phyloP scores from a whole-genome alignment of 2,113 vertebrate genomes.

The Tretioscincus oriximinensis region DNA sequence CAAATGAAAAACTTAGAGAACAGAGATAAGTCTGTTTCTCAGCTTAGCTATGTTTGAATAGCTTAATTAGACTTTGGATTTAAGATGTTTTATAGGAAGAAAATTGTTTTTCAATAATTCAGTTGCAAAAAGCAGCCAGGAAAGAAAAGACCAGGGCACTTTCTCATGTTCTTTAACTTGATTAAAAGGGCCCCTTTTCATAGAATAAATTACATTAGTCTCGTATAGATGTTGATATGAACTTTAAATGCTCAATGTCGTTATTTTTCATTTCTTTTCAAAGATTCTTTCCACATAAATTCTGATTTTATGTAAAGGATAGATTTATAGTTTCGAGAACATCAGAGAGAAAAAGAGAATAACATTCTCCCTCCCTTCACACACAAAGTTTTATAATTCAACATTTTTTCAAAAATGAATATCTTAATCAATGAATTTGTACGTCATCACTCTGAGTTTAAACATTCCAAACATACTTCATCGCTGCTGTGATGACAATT shows the following conservation, averaged over 20 bases:
- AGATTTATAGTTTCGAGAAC: constrained; percentile 44
- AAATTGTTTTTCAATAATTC: constrained; percentile 50
- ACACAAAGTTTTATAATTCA: constrained; percentile 40
- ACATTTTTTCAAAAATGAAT: neutral
- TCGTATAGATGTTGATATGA: constrained; percentile 71
- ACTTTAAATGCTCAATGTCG: constrained; percentile 69
- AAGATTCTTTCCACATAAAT: constrained; percentile 64
- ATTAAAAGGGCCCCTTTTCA: constrained; percentile 70
- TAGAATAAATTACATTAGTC: constrained; percentile 71
- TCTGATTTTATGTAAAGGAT: constrained; percentile 37
- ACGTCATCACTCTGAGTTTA: constrained; percentile 16
- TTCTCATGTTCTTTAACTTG: constrained; percentile 65
- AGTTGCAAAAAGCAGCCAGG: constrained; percentile 48
- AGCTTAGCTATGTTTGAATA: constrained; percentile 49
- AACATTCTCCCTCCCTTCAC: neutral
- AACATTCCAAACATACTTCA: constrained; percentile 18
- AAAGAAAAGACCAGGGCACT: constrained; percentile 47
- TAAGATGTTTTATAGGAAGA: constrained; percentile 54
- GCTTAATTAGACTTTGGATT: constrained; percentile 58
- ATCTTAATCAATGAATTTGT: constrained; percentile 27
- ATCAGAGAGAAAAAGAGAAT: constrained; percentile 29
- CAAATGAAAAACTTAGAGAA: constrained; percentile 45
- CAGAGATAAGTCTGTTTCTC: constrained; percentile 48
- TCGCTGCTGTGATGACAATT: constrained; percentile 19
- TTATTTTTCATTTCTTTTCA: constrained; percentile 71